Evolutionary conservation across 2,888 invertebrate genomes (phyloP).

Genomic region (Cryptocephalus moraei): DNA sequence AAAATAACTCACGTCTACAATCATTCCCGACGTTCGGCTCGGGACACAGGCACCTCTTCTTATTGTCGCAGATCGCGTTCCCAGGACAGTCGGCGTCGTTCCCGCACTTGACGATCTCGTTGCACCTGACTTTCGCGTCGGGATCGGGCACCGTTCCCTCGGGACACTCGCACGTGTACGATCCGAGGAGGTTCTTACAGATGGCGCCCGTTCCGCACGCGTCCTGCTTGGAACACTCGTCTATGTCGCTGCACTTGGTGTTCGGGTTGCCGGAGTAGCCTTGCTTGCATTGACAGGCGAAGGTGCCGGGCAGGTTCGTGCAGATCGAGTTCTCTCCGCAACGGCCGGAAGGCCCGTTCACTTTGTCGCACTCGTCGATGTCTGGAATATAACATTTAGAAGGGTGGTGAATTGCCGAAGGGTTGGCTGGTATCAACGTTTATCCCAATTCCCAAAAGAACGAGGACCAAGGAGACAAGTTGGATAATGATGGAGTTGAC

Average conservation of each 20-base stretch:
- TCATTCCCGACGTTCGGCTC: slow-evolving; percentile 87
- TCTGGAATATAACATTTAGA: slow-evolving; percentile 48
- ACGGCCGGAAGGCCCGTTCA: slow-evolving; percentile 66
- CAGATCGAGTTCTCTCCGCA: slow-evolving; percentile 80
- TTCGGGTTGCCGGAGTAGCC: slow-evolving; percentile 81
- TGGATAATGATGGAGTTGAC: no score
- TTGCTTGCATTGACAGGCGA: slow-evolving; percentile 68
- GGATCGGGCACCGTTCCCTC: slow-evolving; percentile 74
- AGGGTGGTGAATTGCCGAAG: no score
- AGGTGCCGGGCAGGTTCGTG: slow-evolving; percentile 70
- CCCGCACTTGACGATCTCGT: slow-evolving; percentile 70
- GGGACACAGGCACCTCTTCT: slow-evolving; percentile 74
- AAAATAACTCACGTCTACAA: slow-evolving; percentile 66
- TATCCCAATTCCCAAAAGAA: no score
- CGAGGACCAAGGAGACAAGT: no score
- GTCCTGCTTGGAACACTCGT: slow-evolving; percentile 65
- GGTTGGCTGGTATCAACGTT: no score
- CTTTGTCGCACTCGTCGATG: slow-evolving; percentile 79
- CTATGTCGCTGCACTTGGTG: slow-evolving; percentile 69
- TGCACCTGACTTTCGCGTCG: slow-evolving; percentile 71
- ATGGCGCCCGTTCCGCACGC: slow-evolving; percentile 73
- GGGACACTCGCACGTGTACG: slow-evolving; percentile 71
- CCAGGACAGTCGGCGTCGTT: slow-evolving; percentile 75
- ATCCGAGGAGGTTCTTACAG: slow-evolving; percentile 69
- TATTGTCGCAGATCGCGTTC: slow-evolving; percentile 73